phyloP scores from a whole-genome alignment of 2,113 vertebrate genomes.

The Catagonus wagneri region DNA sequence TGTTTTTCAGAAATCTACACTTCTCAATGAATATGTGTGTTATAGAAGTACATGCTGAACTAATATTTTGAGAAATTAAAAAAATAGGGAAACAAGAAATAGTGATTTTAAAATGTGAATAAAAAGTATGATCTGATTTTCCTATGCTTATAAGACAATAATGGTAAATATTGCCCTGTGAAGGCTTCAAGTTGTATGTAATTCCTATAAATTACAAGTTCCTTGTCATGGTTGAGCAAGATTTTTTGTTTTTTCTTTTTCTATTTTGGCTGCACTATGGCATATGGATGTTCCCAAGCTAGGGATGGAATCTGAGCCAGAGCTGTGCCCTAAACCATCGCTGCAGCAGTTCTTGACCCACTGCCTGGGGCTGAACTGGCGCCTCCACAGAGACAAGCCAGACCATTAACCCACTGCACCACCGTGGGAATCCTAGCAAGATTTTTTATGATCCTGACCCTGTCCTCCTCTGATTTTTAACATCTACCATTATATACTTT shows the following conservation, averaged over 20 bases:
- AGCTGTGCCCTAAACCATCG: too few species aligned
- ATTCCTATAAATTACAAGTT: neutral
- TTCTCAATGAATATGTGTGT: neutral
- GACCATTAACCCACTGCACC: too few species aligned
- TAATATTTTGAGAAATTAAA: constrained; percentile 1
- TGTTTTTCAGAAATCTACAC: neutral
- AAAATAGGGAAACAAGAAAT: neutral
- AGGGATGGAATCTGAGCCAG: too few species aligned
- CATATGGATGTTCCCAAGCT: too few species aligned
- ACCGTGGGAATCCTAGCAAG: neutral
- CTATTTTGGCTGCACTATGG: too few species aligned
- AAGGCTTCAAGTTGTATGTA: neutral
- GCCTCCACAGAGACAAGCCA: too few species aligned
- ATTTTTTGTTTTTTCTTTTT: neutral
- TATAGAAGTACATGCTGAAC: neutral
- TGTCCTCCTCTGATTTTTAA: neutral
- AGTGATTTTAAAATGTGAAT: neutral
- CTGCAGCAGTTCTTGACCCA: too few species aligned
- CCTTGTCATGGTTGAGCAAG: neutral
- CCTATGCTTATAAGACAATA: neutral
- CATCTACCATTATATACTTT: neutral
- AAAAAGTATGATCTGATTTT: neutral
- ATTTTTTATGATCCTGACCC: neutral
- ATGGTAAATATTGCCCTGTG: neutral
- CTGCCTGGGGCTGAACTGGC: too few species aligned